Percentiles rank a stretch among this genome's conserved stretches.
Evolutionary conservation across 2,113 vertebrate genomes (phyloP).

Genomic region (Glaucidium brasilianum): DNA sequence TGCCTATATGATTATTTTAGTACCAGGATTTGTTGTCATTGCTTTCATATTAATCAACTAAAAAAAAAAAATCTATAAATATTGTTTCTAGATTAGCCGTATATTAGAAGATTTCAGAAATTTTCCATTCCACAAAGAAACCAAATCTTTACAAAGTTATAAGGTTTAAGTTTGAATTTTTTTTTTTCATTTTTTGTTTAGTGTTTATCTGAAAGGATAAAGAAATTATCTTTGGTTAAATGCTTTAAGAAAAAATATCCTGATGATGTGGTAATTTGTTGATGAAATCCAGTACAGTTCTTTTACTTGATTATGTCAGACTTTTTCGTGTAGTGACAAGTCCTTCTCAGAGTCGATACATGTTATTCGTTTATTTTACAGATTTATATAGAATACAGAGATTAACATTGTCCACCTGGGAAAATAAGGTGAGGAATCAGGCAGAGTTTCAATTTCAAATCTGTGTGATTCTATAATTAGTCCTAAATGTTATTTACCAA

Average conservation of each 20-base stretch:
- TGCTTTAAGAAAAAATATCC: neutral
- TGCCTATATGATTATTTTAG: neutral
- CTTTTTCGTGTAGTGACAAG: neutral
- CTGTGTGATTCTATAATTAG: neutral
- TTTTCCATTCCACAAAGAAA: neutral
- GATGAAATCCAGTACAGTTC: neutral
- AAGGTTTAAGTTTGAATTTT: fast-evolving
- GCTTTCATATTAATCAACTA: neutral
- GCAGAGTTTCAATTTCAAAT: neutral
- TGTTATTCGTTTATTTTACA: neutral
- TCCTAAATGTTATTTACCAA: neutral
- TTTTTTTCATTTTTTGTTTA: neutral
- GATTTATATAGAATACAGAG: neutral
- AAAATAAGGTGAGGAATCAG: neutral
- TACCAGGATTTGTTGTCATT: neutral
- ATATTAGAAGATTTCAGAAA: neutral
- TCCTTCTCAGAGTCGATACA: neutral
- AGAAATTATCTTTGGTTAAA: neutral
- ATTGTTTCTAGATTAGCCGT: neutral
- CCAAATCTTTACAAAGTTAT: neutral
- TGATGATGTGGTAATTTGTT: neutral
- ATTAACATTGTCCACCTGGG: neutral
- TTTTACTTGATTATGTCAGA: neutral
- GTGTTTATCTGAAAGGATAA: neutral
- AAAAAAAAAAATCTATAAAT: neutral